Evolutionary conservation across 2,888 invertebrate species (phyloP), one percentile per base, ranked within the genome.

Genomic region (Antheraea yamamai): DNA sequence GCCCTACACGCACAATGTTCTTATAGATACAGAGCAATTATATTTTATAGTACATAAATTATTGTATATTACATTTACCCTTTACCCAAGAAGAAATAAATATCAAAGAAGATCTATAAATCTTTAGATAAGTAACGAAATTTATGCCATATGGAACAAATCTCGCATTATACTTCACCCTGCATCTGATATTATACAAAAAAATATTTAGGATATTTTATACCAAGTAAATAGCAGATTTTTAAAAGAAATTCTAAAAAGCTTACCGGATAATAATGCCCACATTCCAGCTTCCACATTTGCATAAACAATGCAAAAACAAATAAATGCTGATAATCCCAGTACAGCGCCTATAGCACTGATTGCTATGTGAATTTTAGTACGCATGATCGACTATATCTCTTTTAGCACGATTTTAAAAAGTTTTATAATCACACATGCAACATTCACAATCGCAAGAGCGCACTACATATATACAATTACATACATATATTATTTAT

Each of bases 271-370:
- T 81, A 94, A 81, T 79, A 95, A 87, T 77, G 92, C 93, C 92
- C 95, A 92, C 89, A 95, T 89, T 79, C 94, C 95, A 81, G 95
- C 95, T 81, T 93, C 92, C 75, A 94, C 83, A 85, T 95, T 95
- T 74, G 92, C 90, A 81, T 92, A 95, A 82, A 95, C 87, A 79
- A 95, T 86, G 80, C 93, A 92, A 82, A 95, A 95, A 87, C 93
- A 93, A 84, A 94, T 89, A 88, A 94, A 94, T 66, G 93, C 94
- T 64, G 93, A 92, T 74, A 93, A 77, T 75, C 95, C 94, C 23
- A 93, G 79, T 72, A 91, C 70, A 61, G 87, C 87, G 72, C 93
- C 94, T 18, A 94, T 81, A 76, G 89, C 88, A 85, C 93, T 93
- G 75, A 93, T 6, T 12, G 83, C 91, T 81, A 94, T 92, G 78